Base-by-base conservation (phyloP, 2,113 vertebrate genomes). In the Agelaius tricolor region DNA sequence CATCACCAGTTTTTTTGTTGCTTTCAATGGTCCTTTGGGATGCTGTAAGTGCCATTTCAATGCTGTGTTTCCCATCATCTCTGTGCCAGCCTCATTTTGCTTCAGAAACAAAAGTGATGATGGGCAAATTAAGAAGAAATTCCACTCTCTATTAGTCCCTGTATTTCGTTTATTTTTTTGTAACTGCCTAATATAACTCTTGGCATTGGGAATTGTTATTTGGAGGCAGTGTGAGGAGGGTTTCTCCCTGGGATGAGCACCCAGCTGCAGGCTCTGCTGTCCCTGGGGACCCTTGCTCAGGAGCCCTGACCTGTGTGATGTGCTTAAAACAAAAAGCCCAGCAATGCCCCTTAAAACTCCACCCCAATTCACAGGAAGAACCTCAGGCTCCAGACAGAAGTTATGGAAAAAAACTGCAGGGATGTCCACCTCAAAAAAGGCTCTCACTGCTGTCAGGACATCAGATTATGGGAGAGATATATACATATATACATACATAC, bases 1-100 rank as follows among this genome's bases (percentile, higher is more conserved):
- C 90, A 89, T 80, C 63, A 86, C 44, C 67, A 74, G 39, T n/a
- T 0, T 19, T 79, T 92, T 84, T 75, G 35, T 55, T 79, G 44
- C 85, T 93, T 69, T 94, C 82, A 96, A n/a, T 39, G 78, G 43
- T 79, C 95, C 83, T 94, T 52, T 80, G 96, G 78, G 94, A 92
- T 68, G 79, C 73, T 80, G 3, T 58, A 67, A 94, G 73, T 86
- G 89, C 33, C 93, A 93, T 94, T 97, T 89, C 79, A 91, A 22
- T 10, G 18, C 65, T 43, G 21, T 27, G 73, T n/a, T 94, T 66
- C 84, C 49, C 82, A 43, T 79, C 15, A 2, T 41, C 47, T 90
- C 69, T 0, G 0, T 52, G 54, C 76, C 84, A 84, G 76, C 11
- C 75, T 87, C 83, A 20, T 66, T 94, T 69, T 71, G n/a, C 82